A percentile compares a stretch with the other conserved stretches of the same genome.
Evolutionary conservation across 2,113 vertebrate genomes (phyloP).

Genomic region (Plecotus auritus): DNA sequence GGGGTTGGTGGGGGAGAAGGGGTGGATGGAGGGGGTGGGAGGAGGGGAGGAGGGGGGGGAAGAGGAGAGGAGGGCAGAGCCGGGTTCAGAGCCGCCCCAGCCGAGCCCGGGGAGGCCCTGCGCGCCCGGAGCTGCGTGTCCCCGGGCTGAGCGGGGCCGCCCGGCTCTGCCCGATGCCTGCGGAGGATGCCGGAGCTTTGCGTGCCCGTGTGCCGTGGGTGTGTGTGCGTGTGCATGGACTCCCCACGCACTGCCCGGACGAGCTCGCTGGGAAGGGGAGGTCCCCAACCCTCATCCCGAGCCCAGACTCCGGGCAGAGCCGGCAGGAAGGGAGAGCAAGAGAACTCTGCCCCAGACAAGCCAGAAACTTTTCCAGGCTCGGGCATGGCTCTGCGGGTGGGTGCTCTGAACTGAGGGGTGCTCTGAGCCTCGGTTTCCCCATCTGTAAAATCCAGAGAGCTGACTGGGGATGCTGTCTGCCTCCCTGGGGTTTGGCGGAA

Average conservation of each 20-base stretch:
- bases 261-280: neutral
- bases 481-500: neutral
- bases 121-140: neutral
- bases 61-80: neutral
- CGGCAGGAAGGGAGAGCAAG: neutral
- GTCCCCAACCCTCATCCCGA: neutral
- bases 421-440: conserved; percentile 56
- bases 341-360: conserved; percentile 45
- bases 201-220: neutral
- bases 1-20: conserved; percentile 52
- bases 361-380: conserved; percentile 64
- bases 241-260: neutral
- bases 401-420: neutral
- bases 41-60: neutral
- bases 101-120: conserved; percentile 46
- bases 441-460: neutral
- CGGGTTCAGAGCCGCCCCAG: conserved; percentile 26
- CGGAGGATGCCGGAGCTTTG: conserved; percentile 41
- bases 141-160: conserved; percentile 6
- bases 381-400: neutral
- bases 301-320: neutral
- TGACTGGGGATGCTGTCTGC: neutral
- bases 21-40: conserved; percentile 22
- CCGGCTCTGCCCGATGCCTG: neutral
- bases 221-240: neutral